Base-by-base conservation (phyloP, 1,140 invertebrate species). In the Zaprionus tsacasi region DNA sequence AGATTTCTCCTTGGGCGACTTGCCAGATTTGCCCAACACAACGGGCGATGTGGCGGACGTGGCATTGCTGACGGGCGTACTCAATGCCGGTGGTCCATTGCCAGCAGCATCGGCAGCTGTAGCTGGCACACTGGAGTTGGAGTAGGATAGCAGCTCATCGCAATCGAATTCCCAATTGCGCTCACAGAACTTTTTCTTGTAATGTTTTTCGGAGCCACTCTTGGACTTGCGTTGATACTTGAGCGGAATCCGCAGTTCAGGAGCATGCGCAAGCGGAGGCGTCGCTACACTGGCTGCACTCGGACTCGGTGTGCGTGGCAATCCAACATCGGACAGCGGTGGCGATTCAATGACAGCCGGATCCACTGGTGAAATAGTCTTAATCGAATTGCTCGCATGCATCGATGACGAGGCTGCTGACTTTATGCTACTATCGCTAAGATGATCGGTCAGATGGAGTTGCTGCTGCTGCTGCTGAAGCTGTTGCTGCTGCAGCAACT, bases 101-200 rank as follows among this genome's bases (percentile, higher is more conserved):
- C 87, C 91, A 5, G 85, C 91, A 1, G 79, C 87, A 82, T 92
- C 86, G 2, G 82, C 82, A 2, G 90, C 91, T 17, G 78, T 79
- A 1, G 78, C 69, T 8, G 81, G 78, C 6, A 75, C 80, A 75
- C 89, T 86, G 3, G 83, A 89, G 61, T 91, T 92, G 11, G 91
- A 91, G 65, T 91, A 92, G 6, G 81, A 79, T 61, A 92, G 52
- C 40, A 92, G 35, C 33, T 94, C 92, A 77, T 94, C 87, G 81
- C 93, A 91, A 92, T 93, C 93, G 86, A 94, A 93, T 86, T 95
- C 93, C 93, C 95, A 94, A 57, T 94, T 94, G 15, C 94, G 93
- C 79, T 96, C 95, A 82, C 95, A 96, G 87, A 96, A 96, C 80
- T 96, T 96, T 91, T 96, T 96, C 78, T 96, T 96, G 81, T 96